Evolutionary conservation across 2,113 vertebrate species (phyloP).

Genomic region (Gopherus evgoodei): DNA sequence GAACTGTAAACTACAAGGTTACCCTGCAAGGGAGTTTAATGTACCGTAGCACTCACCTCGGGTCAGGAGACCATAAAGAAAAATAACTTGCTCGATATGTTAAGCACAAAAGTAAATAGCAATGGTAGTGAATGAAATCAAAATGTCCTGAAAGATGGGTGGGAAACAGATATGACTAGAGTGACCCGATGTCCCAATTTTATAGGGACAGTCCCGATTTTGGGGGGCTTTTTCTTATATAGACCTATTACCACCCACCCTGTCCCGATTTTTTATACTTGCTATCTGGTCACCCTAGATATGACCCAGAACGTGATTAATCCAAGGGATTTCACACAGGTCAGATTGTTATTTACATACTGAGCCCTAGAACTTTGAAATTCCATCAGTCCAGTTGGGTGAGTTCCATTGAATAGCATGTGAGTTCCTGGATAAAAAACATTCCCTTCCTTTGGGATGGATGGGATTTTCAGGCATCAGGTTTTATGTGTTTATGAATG

Average conservation of each 20-base stretch:
- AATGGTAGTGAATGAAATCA: background rate
- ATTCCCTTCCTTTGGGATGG: background rate
- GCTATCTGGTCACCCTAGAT: too few relatives aligned
- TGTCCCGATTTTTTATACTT: too few relatives aligned
- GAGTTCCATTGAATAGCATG: background rate
- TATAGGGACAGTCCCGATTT: too few relatives aligned
- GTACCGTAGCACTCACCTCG: background rate
- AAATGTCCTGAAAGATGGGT: background rate
- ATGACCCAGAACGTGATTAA: background rate
- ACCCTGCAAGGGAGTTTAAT: background rate
- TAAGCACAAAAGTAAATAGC: background rate
- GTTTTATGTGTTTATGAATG: background rate
- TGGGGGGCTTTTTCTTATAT: too few relatives aligned
- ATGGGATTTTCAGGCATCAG: background rate
- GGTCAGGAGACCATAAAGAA: background rate
- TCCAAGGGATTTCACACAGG: background rate
- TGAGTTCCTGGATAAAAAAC: background rate
- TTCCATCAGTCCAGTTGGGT: background rate
- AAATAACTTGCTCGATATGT: background rate
- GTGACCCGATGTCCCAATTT: too few relatives aligned
- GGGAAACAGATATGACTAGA: background rate
- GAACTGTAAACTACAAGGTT: background rate
- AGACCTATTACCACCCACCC: too few relatives aligned
- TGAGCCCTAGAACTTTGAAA: background rate
- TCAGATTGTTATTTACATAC: background rate